These are phyloP conservation scores for Solenodon paradoxus DNA, from an alignment of 2,113 vertebrate genomes.

Conservation along the genomic window DNA sequence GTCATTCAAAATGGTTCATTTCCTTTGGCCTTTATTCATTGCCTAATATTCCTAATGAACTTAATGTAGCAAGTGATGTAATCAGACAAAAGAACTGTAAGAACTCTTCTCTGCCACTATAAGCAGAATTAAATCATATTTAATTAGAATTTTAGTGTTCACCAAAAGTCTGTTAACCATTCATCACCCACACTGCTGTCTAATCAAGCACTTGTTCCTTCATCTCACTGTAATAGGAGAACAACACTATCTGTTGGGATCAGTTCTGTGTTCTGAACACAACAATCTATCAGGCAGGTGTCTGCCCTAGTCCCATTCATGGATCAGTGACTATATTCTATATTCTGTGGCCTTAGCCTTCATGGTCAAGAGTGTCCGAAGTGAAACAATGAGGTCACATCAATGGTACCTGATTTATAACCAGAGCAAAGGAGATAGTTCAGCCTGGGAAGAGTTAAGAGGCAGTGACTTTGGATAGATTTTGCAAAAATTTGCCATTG, in stretches of 20 bases:
- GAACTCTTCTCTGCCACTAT: conserved; percentile 76
- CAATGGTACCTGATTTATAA: not conserved
- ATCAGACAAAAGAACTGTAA: conserved; percentile 87
- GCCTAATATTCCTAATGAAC: conserved; percentile 88
- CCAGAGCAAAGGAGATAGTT: not conserved
- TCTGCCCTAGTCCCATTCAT: not conserved
- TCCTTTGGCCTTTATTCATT: conserved; percentile 84
- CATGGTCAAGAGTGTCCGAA: not conserved
- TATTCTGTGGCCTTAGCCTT: not conserved
- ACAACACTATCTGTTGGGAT: not conserved
- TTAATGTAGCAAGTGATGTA: conserved; percentile 90
- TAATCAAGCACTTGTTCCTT: not conserved
- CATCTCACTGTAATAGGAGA: not conserved
- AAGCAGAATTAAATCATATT: conserved; percentile 76
- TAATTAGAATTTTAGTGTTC: conserved; percentile 75
- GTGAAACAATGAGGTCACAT: not conserved
- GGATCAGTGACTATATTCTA: not conserved
- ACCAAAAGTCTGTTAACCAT: conserved; percentile 75
- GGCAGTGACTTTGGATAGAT: not conserved
- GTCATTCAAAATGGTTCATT: conserved; percentile 86
- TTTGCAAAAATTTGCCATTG: not conserved
- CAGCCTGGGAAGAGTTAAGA: not conserved
- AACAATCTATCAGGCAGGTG: not conserved
- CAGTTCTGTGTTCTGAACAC: not conserved
- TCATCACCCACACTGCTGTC: conserved; percentile 9